Percentiles rank a stretch among this genome's conserved stretches.
phyloP scores from a whole-genome alignment of 35 echinoderm and acorn worm species.

The Acanthaster planci region DNA sequence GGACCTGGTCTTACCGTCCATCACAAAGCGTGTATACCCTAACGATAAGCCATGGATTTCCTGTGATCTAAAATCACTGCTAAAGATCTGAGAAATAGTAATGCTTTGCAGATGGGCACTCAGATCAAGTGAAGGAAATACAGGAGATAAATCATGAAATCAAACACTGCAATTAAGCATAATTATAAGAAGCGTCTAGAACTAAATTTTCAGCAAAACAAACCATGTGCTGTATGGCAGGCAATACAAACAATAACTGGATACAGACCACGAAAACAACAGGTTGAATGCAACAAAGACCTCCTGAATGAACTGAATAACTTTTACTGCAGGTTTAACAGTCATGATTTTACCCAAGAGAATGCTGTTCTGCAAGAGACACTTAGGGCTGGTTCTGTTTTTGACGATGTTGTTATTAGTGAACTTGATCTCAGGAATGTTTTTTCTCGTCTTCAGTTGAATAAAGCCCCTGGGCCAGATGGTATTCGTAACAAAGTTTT shows the following conservation, averaged over 20 bases:
- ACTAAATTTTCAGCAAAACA: constrained; percentile 19
- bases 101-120: no score
- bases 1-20: no score
- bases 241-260: constrained; percentile 41
- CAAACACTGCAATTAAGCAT: no score
- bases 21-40: no score
- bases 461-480: no score
- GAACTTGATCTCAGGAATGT: neutral
- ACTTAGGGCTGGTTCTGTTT: neutral
- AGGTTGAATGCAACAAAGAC: neutral
- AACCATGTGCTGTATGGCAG: constrained; percentile 14
- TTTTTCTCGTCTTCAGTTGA: no score
- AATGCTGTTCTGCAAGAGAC: neutral
- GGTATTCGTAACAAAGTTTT: neutral
- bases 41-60: no score
- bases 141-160: no score
- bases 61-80: no score
- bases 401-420: neutral
- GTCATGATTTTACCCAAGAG: constrained; percentile 30
- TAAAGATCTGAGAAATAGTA: no score
- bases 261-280: neutral
- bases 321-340: constrained; percentile 45
- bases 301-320: constrained; percentile 40
- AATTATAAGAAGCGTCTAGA: no score
- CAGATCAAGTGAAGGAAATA: no score